Percentiles rank a stretch among this genome's conserved stretches.
These are phyloP conservation scores for Apus apus DNA, from an alignment of 2,113 vertebrate genomes.

Conservation along the genomic window DNA sequence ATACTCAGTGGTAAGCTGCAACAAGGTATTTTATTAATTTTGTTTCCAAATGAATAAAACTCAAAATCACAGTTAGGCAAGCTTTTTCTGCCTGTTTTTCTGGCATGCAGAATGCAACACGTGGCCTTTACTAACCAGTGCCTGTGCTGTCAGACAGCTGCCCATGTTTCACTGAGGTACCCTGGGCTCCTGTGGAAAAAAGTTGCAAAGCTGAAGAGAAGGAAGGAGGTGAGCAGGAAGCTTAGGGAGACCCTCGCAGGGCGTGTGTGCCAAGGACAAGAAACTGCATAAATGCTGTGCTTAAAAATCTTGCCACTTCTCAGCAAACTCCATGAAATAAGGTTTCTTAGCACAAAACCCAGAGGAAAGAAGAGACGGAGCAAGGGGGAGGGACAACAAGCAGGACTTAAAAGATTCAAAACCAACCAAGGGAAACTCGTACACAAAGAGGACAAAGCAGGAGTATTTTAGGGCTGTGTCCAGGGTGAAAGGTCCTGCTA, in stretches of 20 bases:
- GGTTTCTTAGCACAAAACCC: neutral
- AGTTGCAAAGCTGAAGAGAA: neutral
- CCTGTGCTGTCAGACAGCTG: neutral
- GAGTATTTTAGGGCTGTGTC: neutral
- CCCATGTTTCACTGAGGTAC: neutral
- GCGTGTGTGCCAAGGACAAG: neutral
- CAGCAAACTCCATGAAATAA: neutral
- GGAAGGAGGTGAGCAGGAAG: neutral
- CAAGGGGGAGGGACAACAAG: neutral
- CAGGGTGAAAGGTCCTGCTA: neutral
- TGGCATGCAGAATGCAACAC: neutral
- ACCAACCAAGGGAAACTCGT: rapidly evolving
- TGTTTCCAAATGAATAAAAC: neutral
- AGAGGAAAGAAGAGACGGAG: neutral
- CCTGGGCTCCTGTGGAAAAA: neutral
- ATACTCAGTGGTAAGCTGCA: neutral
- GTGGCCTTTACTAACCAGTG: neutral
- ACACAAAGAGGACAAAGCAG: neutral
- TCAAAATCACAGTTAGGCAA: neutral
- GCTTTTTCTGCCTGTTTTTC: neutral
- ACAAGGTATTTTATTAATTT: neutral
- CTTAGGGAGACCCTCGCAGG: neutral
- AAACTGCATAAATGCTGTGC: neutral
- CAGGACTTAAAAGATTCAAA: neutral
- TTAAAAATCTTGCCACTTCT: neutral